Evolutionary conservation across 2,888 invertebrate genomes (phyloP).

Genomic region (Pristionchus entomophagus): DNA sequence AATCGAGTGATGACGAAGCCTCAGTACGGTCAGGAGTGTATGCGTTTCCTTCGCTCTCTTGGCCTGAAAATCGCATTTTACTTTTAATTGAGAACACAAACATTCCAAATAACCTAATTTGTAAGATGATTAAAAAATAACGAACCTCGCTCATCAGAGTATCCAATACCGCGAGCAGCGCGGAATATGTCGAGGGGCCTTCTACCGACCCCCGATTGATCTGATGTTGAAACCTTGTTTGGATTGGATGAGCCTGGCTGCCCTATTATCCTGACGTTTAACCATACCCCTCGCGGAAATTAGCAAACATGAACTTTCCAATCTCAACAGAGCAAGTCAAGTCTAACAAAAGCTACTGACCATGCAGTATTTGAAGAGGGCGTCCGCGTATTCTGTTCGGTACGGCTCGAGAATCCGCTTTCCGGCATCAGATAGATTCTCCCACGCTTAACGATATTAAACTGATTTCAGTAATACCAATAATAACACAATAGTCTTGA

Average conservation of each 20-base stretch:
- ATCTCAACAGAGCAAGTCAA: too few species aligned
- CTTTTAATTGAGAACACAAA: neutral
- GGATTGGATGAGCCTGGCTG: neutral
- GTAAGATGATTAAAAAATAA: too few species aligned
- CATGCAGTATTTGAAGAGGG: slow-evolving; percentile 57
- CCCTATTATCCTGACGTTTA: neutral
- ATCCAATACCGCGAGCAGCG: neutral
- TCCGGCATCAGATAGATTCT: slow-evolving; percentile 51
- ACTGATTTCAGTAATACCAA: too few species aligned
- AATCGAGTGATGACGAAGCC: neutral
- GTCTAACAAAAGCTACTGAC: slow-evolving; percentile 32
- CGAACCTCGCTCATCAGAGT: slow-evolving; percentile 25
- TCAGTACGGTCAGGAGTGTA: neutral
- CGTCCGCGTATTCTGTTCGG: slow-evolving; percentile 53
- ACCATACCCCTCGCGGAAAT: too few species aligned
- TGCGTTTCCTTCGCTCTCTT: neutral
- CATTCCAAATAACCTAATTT: too few species aligned
- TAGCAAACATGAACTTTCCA: too few species aligned
- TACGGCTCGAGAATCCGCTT: slow-evolving; percentile 50
- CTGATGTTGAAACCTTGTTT: neutral
- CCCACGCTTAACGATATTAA: slow-evolving; percentile 12
- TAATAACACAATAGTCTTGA: too few species aligned
- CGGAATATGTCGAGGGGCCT: neutral
- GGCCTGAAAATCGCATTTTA: neutral
- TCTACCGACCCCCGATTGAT: neutral